These are phyloP conservation scores for Cirrhinus molitorella DNA, from an alignment of 2,797 vertebrate genomes.

Conservation along the genomic window DNA sequence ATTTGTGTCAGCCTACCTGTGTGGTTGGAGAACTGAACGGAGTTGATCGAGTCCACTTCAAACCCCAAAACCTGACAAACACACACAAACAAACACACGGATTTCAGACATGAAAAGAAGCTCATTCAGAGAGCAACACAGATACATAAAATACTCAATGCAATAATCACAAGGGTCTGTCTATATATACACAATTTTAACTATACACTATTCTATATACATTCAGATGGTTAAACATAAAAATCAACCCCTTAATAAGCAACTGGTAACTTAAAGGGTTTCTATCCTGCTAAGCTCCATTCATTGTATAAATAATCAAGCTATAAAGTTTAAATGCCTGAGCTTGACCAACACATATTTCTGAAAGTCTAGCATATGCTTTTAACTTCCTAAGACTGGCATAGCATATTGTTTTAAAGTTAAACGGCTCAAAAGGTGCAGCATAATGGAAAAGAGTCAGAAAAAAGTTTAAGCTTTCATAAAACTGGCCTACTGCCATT, in stretches of 20 bases:
- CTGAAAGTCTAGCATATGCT: background rate
- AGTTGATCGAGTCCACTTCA: constrained; percentile 88
- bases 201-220: background rate
- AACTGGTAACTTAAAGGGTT: background rate
- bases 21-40: constrained; percentile 91
- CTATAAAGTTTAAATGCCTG: background rate
- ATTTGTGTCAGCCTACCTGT: constrained; percentile 86
- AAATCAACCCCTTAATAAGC: too few relatives aligned
- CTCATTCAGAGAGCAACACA: constrained; percentile 26
- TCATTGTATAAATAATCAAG: background rate
- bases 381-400: background rate
- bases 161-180: background rate
- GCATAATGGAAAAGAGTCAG: background rate
- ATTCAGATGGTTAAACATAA: too few relatives aligned
- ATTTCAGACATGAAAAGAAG: background rate
- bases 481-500: background rate
- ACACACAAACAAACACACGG: constrained; percentile 46
- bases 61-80: constrained; percentile 85
- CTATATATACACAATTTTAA: background rate
- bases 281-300: background rate
- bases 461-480: background rate
- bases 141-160: background rate
- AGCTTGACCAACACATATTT: too few relatives aligned
- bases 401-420: background rate
- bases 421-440: background rate